Base-by-base conservation (phyloP, 2,888 invertebrate species). In the Cryptocephalus primarius region DNA sequence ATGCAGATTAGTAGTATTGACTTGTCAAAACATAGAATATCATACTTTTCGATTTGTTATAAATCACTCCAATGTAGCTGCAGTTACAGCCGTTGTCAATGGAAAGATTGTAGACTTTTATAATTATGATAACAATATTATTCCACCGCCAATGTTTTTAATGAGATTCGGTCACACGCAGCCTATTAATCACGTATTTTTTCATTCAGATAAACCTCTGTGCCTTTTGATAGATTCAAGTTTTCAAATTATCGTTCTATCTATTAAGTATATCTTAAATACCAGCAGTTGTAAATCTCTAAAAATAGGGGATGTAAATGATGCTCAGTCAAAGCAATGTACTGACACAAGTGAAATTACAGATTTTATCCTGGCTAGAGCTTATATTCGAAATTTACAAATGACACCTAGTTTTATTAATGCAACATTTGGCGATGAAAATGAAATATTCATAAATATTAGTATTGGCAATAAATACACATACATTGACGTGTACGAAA, bases 111-210 rank as follows among this genome's bases (percentile, higher is more conserved):
- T 87, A 22, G 69, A 85, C 40, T 51, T 90, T 39, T 89, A 90
- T 9, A 79, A 82, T 33, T 88, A 91, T 61, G 77, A 80, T 52
- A 72, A 78, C 50, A 77, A 80, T 47, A 74, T 88, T 22, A 75
- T 90, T 9, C 93, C 94, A 32, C 93, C 94, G 1, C 93, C 93
- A 34, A 83, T 90, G 84, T 75, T 77, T 48, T 80, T 82, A 43
- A 72, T 75, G 44, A 73, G 74, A 55, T 60, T 88, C 10, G 63
- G 75, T 43, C 66, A 79, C 47, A 69, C 77, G 0, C 64, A 68
- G 31, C 69, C 76, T 49, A 74, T 85, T 1, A 80, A 80, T 63
- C 72, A 75, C 32, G 68, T 85, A 12, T 68, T 74, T 50, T 83
- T 83, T 71, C 73, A 77, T 41, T 75, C 76, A 14, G 52, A 33